Evolutionary conservation across 2,113 vertebrate species (phyloP).

Genomic region (Leptodactylus fuscus): DNA sequence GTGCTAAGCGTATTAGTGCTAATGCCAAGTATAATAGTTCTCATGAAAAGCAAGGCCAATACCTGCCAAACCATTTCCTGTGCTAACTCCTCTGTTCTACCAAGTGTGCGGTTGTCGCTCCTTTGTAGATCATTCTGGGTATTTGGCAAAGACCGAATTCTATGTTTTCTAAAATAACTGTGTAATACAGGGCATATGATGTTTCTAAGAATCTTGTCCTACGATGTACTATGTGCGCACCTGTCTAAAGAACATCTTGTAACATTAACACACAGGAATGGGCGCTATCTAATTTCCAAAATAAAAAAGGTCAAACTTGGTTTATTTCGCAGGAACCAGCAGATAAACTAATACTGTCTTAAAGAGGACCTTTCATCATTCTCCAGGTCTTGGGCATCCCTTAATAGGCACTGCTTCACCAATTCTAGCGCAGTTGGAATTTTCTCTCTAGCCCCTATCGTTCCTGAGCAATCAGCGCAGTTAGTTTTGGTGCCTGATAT

Average conservation of each 20-base stretch:
- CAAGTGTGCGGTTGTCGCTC: neutral
- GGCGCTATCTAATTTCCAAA: neutral
- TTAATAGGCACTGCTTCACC: no score
- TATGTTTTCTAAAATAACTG: neutral
- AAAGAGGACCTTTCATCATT: no score
- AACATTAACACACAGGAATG: neutral
- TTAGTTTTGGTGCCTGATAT: no score
- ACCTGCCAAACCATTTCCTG: neutral
- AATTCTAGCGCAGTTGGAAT: no score
- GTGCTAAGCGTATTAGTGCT: neutral
- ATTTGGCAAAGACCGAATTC: neutral
- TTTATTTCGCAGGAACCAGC: no score
- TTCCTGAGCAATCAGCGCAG: no score
- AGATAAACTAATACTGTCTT: no score
- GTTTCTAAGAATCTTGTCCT: neutral
- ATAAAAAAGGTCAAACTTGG: no score
- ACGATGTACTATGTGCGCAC: neutral
- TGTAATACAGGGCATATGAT: neutral
- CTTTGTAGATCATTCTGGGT: neutral
- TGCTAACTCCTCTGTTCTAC: neutral
- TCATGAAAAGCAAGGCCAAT: neutral
- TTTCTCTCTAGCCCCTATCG: no score
- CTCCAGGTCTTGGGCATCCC: no score
- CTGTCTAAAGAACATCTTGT: neutral
- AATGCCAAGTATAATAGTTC: neutral